Evolutionary conservation across 2,113 vertebrate species (phyloP), one percentile per base, ranked within the genome.

Genomic region (Paramisgurnus dabryanus): DNA sequence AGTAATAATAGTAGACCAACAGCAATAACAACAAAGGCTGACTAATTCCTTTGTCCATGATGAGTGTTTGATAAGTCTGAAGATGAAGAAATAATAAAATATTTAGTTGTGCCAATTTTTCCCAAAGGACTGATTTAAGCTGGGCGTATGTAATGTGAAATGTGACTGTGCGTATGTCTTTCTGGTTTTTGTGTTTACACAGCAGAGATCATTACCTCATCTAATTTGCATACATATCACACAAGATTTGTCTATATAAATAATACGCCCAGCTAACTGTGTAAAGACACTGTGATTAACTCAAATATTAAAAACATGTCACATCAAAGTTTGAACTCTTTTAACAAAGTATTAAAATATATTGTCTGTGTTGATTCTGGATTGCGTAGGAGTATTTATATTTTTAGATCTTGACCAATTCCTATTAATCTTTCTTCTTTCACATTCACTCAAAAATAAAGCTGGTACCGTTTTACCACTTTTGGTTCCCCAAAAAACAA

Each of bases 211-310:
- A 4, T 41, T 57, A 61, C 11, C 27, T 27, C 41, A 75, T 61
- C 4, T 6, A 2, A 49, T 75, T 73, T 73, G 55, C 70, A 60
- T 73, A 22, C 18, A 73, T 40, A 73, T 73, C 55, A 73, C 55
- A 18, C 6, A 60, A 8, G 18, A 60, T 60, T 74, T 74, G 40
- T 43, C 17, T 61, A 45, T 74, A 45, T 8, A 60, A 72, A 72
- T 58, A 72, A 45, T 18, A 45, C 71, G 4, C 60, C 10, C 17
- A 73, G 55, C 27, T 70, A 53, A 11, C 39, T 22, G n/a, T 41
- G 40, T 71, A 27, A 34, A 3, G 4, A 15, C 55, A 74, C n/a
- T 13, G n/a, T 12, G 17, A 60, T 74, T 9, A 45, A 13, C 40
- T 45, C 57, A 47, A 27, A 47, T 43, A 47, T 27, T 22, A 18